phyloP scores from a whole-genome alignment of 1,140 invertebrate genomes.

The Drosophila rhopaloa region DNA sequence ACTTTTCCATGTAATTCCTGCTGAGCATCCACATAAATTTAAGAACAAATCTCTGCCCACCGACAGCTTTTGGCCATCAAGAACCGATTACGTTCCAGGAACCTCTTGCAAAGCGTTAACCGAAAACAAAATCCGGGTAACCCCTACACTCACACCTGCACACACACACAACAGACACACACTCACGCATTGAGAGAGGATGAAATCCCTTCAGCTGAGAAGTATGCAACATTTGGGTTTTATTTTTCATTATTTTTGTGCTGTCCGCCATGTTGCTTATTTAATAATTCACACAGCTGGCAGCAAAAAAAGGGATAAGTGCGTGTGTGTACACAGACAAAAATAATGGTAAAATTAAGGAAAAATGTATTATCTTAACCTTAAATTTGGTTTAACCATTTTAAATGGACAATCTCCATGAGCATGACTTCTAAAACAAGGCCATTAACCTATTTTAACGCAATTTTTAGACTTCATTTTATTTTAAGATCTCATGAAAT shows the following conservation, averaged over 20 bases:
- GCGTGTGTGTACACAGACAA: not conserved
- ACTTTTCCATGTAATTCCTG: conserved; percentile 2
- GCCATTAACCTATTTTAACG: too few relatives aligned
- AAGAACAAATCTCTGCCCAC: conserved; percentile 32
- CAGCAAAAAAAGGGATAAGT: conserved; percentile 1
- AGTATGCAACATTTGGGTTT: conserved; percentile 45
- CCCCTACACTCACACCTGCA: not conserved
- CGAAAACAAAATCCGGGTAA: conserved; percentile 28
- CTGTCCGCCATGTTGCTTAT: conserved; percentile 50
- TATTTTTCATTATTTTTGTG: conserved; percentile 51
- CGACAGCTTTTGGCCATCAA: conserved; percentile 42
- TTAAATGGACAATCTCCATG: too few relatives aligned
- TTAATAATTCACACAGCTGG: conserved; percentile 58
- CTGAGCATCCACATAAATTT: conserved; percentile 28
- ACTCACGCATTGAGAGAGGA: not conserved
- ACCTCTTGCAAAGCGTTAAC: conserved; percentile 30
- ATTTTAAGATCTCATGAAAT: too few relatives aligned
- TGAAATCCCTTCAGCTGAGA: conserved; percentile 28
- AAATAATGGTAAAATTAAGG: not conserved
- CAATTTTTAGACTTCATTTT: too few relatives aligned
- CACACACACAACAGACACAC: not conserved
- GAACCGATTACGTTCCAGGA: conserved; percentile 32
- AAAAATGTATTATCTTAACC: too few relatives aligned
- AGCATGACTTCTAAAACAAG: too few relatives aligned
- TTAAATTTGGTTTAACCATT: too few relatives aligned